Base-by-base conservation (phyloP, 2,888 invertebrate species). In the Uloborus plumipes region DNA sequence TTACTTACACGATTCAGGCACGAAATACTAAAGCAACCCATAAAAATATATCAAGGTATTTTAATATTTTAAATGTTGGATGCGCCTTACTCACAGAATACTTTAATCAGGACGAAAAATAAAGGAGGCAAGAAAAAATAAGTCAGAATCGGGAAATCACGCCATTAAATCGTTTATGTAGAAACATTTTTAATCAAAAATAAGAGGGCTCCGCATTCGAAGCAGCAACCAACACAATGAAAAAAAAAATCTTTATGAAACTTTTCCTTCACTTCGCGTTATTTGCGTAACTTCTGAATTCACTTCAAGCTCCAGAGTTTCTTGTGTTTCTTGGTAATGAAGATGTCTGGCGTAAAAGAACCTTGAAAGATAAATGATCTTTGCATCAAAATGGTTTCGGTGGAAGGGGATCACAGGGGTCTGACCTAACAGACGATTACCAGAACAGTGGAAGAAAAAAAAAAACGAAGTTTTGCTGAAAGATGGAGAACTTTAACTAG, bases 121-220 rank as follows among this genome's bases (percentile, higher is more conserved):
- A 20, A 49, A 80, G 26, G 66, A 49, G 73, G 58, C 66, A 71
- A 53, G 72, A 59, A 51, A 65, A 49, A n/a, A 26, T 69, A 80
- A 80, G 74, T 74, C 18, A 62, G 75, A 82, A 81, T 75, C 81
- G 75, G 70, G 81, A 81, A 81, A 82, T 75, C 81, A 82, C 81
- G 81, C 81, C 61, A 82, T 72, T 75, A 82, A 82, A 82, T 82
- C 81, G 81, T 82, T 82, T 82, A 82, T 76, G 61, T 39, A 70
- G 76, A 82, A 71, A 71, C 66, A 82, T 82, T 82, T 82, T 82
- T 81, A 81, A 81, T 81, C 80, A 81, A 81, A 81, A 74, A 70
- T 81, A 81, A 81, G 75, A 81, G 80, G 73, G 58, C 59, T 20
- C 69, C 39, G 18, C 66, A 55, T 59, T 61, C 50, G 62, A 69